A percentile compares a stretch with the other conserved stretches of the same genome.
Conservation (phyloP, 2,888 invertebrate genomes). For the Corbicula japonica region DNA sequence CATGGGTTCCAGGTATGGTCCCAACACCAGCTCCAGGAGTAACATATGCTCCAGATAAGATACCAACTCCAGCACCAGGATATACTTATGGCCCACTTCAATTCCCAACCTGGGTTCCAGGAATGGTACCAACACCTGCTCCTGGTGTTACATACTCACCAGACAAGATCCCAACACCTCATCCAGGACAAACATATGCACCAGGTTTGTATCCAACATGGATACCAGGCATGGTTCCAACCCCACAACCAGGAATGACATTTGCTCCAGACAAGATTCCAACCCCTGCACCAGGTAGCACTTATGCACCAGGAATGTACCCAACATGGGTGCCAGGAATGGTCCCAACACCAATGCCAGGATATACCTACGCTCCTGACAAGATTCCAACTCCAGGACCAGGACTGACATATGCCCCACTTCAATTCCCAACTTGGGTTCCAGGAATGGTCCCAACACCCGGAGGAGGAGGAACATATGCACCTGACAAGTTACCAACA, state of each 20-base stretch:
- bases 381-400: slow-evolving; percentile 67
- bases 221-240: slow-evolving; percentile 61
- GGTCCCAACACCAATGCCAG: slow-evolving; percentile 65
- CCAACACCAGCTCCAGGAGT: slow-evolving; percentile 65
- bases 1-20: slow-evolving; percentile 61
- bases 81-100: slow-evolving; percentile 51
- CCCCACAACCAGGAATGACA: slow-evolving; percentile 60
- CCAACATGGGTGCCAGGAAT: slow-evolving; percentile 67
- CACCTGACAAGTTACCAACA: slow-evolving; percentile 61
- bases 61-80: slow-evolving; percentile 61
- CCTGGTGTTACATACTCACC: slow-evolving; percentile 62
- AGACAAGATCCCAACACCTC: slow-evolving; percentile 54
- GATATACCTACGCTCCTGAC: slow-evolving; percentile 57
- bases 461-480: slow-evolving; percentile 61
- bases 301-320: slow-evolving; percentile 63
- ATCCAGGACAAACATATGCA: slow-evolving; percentile 55
- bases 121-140: slow-evolving; percentile 52
- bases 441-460: slow-evolving; percentile 63
- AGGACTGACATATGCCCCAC: slow-evolving; percentile 62
- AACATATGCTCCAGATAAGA: slow-evolving; percentile 61
- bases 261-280: slow-evolving; percentile 63
- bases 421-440: slow-evolving; percentile 55
- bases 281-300: slow-evolving; percentile 64
- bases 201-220: slow-evolving; percentile 64
- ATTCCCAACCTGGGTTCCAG: slow-evolving; percentile 60